Evolutionary conservation across 2,888 invertebrate species (phyloP).

Genomic region (Tiliacea aurago): DNA sequence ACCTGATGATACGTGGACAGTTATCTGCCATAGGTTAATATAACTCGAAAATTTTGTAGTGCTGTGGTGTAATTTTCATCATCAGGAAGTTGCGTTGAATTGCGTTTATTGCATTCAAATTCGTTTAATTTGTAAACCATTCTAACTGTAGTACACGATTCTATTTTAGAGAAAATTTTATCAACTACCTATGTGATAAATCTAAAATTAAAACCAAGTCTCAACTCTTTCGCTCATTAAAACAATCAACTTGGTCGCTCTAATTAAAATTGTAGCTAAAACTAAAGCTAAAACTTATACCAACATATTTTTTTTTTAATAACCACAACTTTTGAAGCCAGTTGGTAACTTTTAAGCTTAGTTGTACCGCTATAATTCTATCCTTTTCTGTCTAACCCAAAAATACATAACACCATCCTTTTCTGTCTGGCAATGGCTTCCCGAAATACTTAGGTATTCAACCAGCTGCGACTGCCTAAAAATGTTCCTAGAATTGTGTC

Average conservation of each 20-base stretch:
- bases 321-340: slow-evolving; percentile 4
- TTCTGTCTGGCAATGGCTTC: slow-evolving; percentile 53
- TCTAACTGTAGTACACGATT: not conserved
- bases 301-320: slow-evolving; percentile 14
- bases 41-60: not conserved
- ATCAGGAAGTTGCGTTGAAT: no score
- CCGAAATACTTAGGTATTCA: slow-evolving; percentile 51
- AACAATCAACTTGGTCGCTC: slow-evolving; percentile 15
- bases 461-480: slow-evolving; percentile 36
- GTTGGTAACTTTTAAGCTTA: no score
- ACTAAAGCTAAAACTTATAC: slow-evolving; percentile 13
- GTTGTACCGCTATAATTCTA: slow-evolving; percentile 13
- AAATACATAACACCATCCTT: slow-evolving; percentile 22
- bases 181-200: slow-evolving; percentile 31
- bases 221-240: slow-evolving; percentile 41
- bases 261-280: slow-evolving; percentile 25
- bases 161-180: slow-evolving; percentile 11
- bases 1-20: not conserved
- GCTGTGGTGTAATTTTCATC: not conserved
- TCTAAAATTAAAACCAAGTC: slow-evolving; percentile 8
- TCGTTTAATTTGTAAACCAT: no score
- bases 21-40: not conserved
- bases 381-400: slow-evolving; percentile 21
- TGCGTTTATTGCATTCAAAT: no score
- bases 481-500: slow-evolving; percentile 52